Evolutionary conservation across 2,888 invertebrate species (phyloP), one percentile per base, ranked within the genome.

Genomic region (Eustalomyia histrio): DNA sequence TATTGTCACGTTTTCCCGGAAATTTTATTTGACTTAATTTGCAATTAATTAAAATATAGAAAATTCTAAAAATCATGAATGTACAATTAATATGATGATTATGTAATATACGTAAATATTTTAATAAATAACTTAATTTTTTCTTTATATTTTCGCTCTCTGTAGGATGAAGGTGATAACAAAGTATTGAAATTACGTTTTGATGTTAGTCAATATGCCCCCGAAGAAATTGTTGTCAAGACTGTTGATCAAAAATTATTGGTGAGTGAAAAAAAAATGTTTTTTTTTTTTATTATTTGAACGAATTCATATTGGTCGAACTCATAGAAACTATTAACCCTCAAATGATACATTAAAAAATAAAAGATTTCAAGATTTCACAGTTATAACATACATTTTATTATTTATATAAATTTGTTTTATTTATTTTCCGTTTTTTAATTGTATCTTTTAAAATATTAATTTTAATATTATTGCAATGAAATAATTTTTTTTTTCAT

Each of bases 191-290:
- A 98, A 90, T 93, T 99, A 84, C 94, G 98, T 89, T 99, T 99
- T 92, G 99, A 99, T 91, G 98, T 99, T 86, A 97, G 97, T 89
- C 97, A 99, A 91, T 99, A 99, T 92, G 95, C 96, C 74, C 96
- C 96, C 64, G 99, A 99, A 91, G 99, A 99, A 93, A 98, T 99
- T 90, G 97, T 97, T 89, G 98, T 99, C 84, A 99, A 98, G 92
- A 99, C 99, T 84, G 97, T 98, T 86, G 99, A 99, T 92, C 98
- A 98, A 92, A 97, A 97, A 93, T 93, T 99, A 89, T 92, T 97
- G 94, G 97, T 97, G 90, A 93, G 94, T 91, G 69, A 1, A n/a
- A 50, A 18, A 47, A n/a, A n/a, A n/a, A n/a, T n/a, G n/a, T 12
- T 68, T 68, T 8, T 16, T 67, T 8, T 12, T 55, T 58, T 73